Percentiles rank a stretch among this genome's conserved stretches.
Conservation (phyloP, 92 coral and sea anemone species). For the Meandrina meandrites region DNA sequence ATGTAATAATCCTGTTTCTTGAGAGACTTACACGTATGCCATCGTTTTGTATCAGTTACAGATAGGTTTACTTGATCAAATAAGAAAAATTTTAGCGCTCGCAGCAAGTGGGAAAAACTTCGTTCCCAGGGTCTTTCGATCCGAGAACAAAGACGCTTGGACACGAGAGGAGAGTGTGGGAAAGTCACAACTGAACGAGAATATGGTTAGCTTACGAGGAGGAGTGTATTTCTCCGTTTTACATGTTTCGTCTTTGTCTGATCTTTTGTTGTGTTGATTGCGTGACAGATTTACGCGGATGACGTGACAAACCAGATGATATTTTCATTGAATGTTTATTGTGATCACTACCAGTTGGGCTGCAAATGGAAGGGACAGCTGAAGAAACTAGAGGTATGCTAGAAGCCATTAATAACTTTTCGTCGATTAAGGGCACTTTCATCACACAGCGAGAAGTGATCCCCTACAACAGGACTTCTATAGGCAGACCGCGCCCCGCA, state of each 20-base stretch:
- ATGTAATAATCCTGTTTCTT: not conserved
- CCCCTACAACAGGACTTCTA: not conserved
- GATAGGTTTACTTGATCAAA: not conserved
- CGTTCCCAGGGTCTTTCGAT: not conserved
- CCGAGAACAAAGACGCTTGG: not conserved
- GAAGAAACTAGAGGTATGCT: constrained; percentile 80
- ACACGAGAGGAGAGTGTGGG: not conserved
- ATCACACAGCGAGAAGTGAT: not conserved
- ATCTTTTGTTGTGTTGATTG: not conserved
- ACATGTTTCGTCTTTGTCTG: not conserved
- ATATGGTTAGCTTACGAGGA: not conserved
- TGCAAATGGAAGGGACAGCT: constrained; percentile 98
- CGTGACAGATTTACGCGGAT: constrained; percentile 86
- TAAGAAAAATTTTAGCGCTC: not conserved
- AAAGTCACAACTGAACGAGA: no score
- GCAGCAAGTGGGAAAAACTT: not conserved
- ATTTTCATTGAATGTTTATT: constrained; percentile 87
- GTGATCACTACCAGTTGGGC: constrained; percentile 93
- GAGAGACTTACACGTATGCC: not conserved
- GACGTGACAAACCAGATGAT: constrained; percentile 95
- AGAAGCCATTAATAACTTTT: not conserved
- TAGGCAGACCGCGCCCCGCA: not conserved
- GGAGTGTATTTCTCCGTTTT: not conserved
- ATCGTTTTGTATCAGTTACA: not conserved
- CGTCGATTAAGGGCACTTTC: not conserved